Base-by-base conservation (phyloP, 2,888 invertebrate genomes). In the Oscheius myriophilus region DNA sequence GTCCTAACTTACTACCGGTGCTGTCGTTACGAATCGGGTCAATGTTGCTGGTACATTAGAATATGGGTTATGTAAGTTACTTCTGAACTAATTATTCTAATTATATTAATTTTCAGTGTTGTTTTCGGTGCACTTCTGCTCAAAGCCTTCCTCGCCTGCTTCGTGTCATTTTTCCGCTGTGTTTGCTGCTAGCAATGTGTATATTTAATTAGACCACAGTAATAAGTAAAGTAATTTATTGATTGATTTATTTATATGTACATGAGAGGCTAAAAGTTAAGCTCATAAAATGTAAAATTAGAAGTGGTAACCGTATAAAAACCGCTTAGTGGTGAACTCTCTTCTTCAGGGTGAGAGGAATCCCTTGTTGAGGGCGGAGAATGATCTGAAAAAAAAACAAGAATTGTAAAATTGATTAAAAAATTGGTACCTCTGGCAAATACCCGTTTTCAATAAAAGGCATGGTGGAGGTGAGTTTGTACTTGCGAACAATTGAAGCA, bases 101-200 rank as follows among this genome's bases (percentile, higher is more conserved):
- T n/a, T n/a, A n/a, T n/a, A n/a, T n/a, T n/a, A n/a, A n/a, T 41
- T 66, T 66, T 46, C 49, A 66, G 66, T 52, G 67, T 61, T 45
- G 67, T 67, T 14, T 67, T 67, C 26, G 67, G 67, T 26, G 67
- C 61, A 23, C 45, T 67, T 39, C 42, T 59, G 51, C 42, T 67
- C 49, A 67, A 67, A 67, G 61, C 61, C 33, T 26, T 67, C n/a
- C 53, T 67, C 21, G 67, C 67, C 45, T 61, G 59, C 45, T 67
- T 67, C 53, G 67, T 67, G 52, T 67, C 67, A 39, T 67, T 67
- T 39, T 67, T 67, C 53, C 59, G 67, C 26, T 67, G 67, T 54
- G 67, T 67, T 45, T 67, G 67, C 41, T 67, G 61, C 52, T 67
- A 63, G 52, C 11, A 41, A 7, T 46, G 9, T 16, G 14, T 33